phyloP scores from a whole-genome alignment of 2,797 vertebrate genomes.

The Hoplostethus mediterraneus region DNA sequence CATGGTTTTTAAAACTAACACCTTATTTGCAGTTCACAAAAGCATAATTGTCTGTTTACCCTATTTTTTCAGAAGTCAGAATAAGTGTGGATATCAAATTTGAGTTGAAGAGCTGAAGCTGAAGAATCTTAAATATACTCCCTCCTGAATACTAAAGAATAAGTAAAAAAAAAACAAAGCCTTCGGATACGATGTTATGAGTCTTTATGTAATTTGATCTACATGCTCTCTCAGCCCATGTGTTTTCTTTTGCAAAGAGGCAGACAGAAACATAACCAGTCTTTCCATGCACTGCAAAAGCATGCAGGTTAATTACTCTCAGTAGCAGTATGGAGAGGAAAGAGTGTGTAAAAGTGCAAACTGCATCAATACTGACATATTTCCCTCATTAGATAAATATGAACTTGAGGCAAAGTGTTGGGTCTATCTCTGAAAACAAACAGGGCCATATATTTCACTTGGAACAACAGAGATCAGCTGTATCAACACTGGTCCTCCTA shows the following conservation, averaged over 20 bases:
- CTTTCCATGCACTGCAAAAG: conserved; percentile 6
- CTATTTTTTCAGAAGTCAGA: conserved; percentile 2
- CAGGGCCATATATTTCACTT: conserved; percentile 87
- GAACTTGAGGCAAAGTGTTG: conserved; percentile 85
- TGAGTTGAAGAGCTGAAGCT: background rate
- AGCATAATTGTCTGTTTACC: conserved; percentile 15
- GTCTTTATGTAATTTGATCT: conserved; percentile 7
- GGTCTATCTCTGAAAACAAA: conserved; percentile 89
- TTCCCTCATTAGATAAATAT: conserved; percentile 88
- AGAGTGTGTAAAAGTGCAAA: conserved; percentile 58
- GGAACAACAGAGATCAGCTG: conserved; percentile 92
- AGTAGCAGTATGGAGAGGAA: conserved; percentile 39
- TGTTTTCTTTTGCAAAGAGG: too few relatives aligned
- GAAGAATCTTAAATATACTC: background rate
- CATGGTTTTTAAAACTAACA: conserved; percentile 46
- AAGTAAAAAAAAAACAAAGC: background rate
- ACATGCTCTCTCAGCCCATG: background rate
- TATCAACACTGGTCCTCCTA: conserved; percentile 89
- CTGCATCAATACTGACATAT: conserved; percentile 80
- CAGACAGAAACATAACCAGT: background rate
- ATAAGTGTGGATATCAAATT: background rate
- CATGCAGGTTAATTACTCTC: conserved; percentile 31
- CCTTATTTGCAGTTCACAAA: conserved; percentile 36
- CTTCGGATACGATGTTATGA: background rate
- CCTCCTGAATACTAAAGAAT: conserved; percentile 1